Conservation (phyloP, 2,113 vertebrate genomes). For the Ctenodactylus gundi region DNA sequence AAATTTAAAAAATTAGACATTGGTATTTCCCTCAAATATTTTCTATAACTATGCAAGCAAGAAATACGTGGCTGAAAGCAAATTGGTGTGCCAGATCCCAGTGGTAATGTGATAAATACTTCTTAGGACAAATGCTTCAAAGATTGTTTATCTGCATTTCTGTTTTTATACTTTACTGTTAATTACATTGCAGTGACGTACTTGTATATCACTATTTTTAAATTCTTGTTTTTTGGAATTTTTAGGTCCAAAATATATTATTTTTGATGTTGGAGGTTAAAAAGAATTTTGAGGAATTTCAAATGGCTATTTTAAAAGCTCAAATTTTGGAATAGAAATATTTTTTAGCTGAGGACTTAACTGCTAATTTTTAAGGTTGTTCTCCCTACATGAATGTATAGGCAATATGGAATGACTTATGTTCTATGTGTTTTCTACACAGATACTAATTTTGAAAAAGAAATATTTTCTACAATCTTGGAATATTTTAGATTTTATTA, state of each 20-base stretch:
- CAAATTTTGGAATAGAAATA: neutral
- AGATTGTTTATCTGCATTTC: neutral
- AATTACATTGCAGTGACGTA: neutral
- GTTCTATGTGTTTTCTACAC: conserved; percentile 49
- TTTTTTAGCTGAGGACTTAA: conserved; percentile 17
- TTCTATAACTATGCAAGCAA: neutral
- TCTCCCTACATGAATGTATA: neutral
- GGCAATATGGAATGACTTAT: neutral
- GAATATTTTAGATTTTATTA: conserved; percentile 70
- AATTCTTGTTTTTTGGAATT: neutral
- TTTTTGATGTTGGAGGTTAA: neutral
- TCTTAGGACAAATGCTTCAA: neutral
- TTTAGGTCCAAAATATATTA: neutral
- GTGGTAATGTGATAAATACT: neutral
- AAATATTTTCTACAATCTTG: conserved; percentile 72
- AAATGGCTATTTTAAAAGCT: conserved; percentile 2
- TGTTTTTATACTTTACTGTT: neutral
- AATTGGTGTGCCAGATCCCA: neutral
- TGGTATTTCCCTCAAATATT: neutral
- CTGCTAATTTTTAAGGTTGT: neutral
- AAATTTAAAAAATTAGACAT: neutral
- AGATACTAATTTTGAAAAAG: conserved; percentile 71
- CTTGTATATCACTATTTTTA: neutral
- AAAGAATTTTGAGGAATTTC: neutral
- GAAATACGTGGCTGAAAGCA: neutral